Conservation (phyloP, 2,888 invertebrate species). For the Carterocephalus palaemon region DNA sequence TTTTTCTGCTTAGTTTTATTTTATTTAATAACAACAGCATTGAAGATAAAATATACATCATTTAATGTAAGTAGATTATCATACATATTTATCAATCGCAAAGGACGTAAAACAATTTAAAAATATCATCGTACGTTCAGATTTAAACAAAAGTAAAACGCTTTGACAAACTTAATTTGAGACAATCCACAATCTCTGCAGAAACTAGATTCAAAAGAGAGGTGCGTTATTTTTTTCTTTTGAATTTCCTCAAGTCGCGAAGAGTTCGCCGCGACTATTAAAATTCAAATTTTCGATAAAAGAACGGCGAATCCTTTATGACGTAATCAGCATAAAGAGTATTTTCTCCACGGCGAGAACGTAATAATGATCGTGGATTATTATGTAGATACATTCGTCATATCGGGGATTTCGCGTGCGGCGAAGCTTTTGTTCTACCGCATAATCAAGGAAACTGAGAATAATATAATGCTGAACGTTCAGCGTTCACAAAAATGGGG, state of each 20-base stretch:
- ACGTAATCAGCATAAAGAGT: conserved; percentile 17
- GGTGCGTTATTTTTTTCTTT: conserved; percentile 9
- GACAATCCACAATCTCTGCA: not conserved
- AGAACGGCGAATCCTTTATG: conserved; percentile 9
- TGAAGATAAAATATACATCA: too few species aligned
- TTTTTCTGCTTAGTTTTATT: too few species aligned
- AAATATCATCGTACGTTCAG: too few species aligned
- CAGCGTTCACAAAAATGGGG: too few species aligned
- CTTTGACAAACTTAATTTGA: conserved; percentile 7
- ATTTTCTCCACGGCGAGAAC: conserved; percentile 1
- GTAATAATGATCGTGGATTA: conserved; percentile 20
- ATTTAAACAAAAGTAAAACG: conserved; percentile 3
- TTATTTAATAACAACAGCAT: too few species aligned
- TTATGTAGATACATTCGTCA: conserved; percentile 17
- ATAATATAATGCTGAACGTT: too few species aligned
- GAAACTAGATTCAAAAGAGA: conserved; percentile 1
- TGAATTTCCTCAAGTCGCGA: conserved; percentile 3
- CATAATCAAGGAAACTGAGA: too few species aligned
- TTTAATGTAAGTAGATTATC: too few species aligned
- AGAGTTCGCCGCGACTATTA: conserved; percentile 13
- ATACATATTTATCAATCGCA: too few species aligned
- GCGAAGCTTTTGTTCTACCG: conserved; percentile 15
- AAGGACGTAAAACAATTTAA: too few species aligned
- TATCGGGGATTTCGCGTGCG: conserved; percentile 13
- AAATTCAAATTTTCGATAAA: conserved; percentile 21